Evolutionary conservation across 2,113 vertebrate genomes (phyloP).

Genomic region (Mormyrus lacerda): DNA sequence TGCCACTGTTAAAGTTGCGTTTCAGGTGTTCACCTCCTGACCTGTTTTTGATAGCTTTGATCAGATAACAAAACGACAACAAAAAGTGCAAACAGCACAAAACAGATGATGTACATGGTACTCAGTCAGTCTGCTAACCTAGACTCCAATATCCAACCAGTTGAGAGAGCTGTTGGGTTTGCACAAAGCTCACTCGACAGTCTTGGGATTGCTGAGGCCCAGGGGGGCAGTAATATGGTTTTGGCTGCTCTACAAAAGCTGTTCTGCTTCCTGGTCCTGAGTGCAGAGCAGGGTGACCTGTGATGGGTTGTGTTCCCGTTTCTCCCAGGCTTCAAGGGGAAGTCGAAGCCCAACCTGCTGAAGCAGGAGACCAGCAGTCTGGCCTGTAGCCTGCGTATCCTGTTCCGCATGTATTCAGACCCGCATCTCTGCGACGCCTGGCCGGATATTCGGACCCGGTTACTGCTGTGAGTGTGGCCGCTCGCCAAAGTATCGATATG

Average conservation of each 20-base stretch:
- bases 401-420: slow-evolving; percentile 91
- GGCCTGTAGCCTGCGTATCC: slow-evolving; percentile 87
- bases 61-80: neutral
- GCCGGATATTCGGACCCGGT: slow-evolving; percentile 77
- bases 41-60: neutral
- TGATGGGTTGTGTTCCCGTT: neutral
- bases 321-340: slow-evolving; percentile 87
- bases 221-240: neutral
- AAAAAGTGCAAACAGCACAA: neutral
- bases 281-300: neutral
- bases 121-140: neutral
- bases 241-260: neutral
- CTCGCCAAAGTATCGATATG: neutral
- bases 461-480: slow-evolving; percentile 72
- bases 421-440: slow-evolving; percentile 71
- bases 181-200: neutral
- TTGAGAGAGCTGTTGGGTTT: neutral
- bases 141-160: neutral
- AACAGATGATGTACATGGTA: neutral
- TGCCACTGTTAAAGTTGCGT: neutral
- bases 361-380: slow-evolving; percentile 98
- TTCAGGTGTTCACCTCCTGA: neutral
- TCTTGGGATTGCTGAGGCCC: neutral
- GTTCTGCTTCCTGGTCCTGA: neutral
- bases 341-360: slow-evolving; percentile 94